A percentile compares a stretch with the other conserved stretches of the same genome.
Conservation (phyloP, 2,113 vertebrate genomes). For the Psittacus erithacus region DNA sequence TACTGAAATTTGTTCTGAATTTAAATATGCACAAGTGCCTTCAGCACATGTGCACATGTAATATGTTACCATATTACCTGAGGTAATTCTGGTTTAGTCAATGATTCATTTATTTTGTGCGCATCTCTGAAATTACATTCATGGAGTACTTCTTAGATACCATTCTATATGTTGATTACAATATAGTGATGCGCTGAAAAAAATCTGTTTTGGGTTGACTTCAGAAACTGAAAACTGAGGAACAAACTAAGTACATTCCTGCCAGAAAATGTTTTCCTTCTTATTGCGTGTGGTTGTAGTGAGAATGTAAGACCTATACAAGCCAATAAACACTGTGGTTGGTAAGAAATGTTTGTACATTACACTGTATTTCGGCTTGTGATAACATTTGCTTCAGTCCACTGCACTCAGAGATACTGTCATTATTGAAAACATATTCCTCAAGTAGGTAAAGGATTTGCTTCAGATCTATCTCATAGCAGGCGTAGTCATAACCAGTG, state of each 20-base stretch:
- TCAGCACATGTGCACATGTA: neutral
- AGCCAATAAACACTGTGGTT: neutral
- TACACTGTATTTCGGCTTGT: neutral
- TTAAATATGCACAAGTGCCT: neutral
- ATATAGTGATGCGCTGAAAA: neutral
- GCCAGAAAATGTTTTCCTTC: neutral
- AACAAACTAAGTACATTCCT: neutral
- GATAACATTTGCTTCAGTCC: neutral
- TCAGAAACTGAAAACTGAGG: neutral
- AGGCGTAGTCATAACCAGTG: neutral
- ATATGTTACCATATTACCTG: neutral
- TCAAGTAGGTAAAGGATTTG: neutral
- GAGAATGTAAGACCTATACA: neutral
- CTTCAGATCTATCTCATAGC: neutral
- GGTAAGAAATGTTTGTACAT: neutral
- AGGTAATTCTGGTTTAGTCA: neutral
- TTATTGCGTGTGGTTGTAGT: neutral
- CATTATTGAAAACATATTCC: neutral
- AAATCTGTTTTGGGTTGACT: neutral
- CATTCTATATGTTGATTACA: neutral
- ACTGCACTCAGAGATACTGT: neutral
- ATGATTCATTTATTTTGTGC: neutral
- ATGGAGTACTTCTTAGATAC: neutral
- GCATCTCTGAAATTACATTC: neutral
- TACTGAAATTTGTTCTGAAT: neutral